Evolutionary conservation across 2,113 vertebrate genomes (phyloP).

Genomic region (Eclectus roratus): DNA sequence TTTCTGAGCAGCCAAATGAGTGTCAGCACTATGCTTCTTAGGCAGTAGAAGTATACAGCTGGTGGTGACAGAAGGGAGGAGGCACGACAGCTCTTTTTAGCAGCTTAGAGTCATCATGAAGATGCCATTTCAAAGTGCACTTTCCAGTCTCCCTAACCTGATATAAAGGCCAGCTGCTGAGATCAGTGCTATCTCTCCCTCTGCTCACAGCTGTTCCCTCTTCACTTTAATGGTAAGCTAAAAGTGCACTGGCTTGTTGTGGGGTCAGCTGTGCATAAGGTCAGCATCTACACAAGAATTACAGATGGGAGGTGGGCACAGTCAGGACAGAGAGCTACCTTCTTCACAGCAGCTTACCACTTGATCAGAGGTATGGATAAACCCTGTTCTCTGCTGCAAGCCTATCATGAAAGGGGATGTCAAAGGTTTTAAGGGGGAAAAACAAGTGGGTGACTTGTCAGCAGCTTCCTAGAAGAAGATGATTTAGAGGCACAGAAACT

Average conservation of each 20-base stretch:
- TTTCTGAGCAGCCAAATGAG: neutral
- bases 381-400: neutral
- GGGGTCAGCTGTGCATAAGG: neutral
- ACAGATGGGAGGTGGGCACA: neutral
- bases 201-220: neutral
- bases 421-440: neutral
- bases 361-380: neutral
- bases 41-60: neutral
- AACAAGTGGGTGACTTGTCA: neutral
- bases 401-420: neutral
- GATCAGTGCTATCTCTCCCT: neutral
- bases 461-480: neutral
- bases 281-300: neutral
- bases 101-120: neutral
- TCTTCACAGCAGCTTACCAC: neutral
- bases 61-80: neutral
- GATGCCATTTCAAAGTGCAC: neutral
- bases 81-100: neutral
- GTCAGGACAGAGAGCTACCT: neutral
- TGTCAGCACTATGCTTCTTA: conserved; percentile 2
- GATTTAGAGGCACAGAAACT: conserved; percentile 3
- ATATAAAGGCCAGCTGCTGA: neutral
- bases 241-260: neutral
- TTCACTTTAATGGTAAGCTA: neutral
- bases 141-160: neutral